A percentile compares a stretch with the other conserved stretches of the same genome.
Evolutionary conservation across 2,113 vertebrate species (phyloP).

Genomic region (Anolis sagrei): DNA sequence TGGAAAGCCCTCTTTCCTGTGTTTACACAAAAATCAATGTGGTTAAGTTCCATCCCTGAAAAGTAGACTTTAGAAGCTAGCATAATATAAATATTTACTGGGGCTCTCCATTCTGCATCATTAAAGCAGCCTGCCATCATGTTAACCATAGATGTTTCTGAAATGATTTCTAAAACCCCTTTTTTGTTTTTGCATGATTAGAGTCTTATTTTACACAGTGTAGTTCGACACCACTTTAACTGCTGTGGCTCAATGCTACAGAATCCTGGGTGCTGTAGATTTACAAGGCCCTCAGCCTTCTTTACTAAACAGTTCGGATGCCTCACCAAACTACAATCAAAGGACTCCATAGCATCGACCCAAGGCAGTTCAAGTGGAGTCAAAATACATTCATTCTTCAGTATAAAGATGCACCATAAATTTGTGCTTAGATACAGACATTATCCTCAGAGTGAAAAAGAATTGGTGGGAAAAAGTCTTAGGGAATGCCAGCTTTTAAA

Average conservation of each 20-base stretch:
- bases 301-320: no score
- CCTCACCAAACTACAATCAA: no score
- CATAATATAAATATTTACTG: slow-evolving; percentile 29
- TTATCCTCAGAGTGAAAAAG: neutral
- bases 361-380: no score
- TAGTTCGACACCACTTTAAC: no score
- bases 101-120: slow-evolving; percentile 4
- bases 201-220: no score
- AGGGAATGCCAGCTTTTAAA: no score
- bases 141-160: neutral
- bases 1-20: slow-evolving; percentile 13
- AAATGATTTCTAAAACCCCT: fast-evolving
- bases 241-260: no score
- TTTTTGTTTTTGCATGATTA: neutral
- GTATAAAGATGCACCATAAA: neutral
- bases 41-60: neutral
- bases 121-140: neutral
- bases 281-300: no score
- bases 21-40: slow-evolving; percentile 2
- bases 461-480: no score
- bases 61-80: slow-evolving; percentile 7
- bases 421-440: neutral
- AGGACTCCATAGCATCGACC: no score
- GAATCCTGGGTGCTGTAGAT: no score
- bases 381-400: no score